Evolutionary conservation across 1,140 invertebrate genomes (phyloP).

Genomic region (Vanessa tameamea): DNA sequence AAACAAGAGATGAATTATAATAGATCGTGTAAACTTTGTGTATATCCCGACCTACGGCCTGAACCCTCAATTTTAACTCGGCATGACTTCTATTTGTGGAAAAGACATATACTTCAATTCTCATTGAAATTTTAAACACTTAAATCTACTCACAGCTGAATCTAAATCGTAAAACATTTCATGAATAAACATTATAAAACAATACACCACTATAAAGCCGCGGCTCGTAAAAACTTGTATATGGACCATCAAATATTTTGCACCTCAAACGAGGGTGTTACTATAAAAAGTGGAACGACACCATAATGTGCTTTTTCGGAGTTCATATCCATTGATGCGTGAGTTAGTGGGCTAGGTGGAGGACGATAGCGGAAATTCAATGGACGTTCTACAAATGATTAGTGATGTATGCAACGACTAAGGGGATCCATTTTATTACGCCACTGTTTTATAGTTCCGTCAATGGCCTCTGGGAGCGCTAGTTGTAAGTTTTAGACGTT

Average conservation of each 20-base stretch:
- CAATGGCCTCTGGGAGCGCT: conserved; percentile 63
- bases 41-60: no score
- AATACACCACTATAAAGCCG: conserved; percentile 23
- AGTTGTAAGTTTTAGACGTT: conserved; percentile 62
- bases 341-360: not conserved
- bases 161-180: conserved; percentile 7
- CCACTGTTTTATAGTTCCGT: conserved; percentile 68
- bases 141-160: not conserved
- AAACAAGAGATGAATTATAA: no score
- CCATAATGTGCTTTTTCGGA: not conserved
- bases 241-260: conserved; percentile 35
- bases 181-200: conserved; percentile 13
- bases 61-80: no score
- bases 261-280: conserved; percentile 28
- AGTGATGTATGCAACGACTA: conserved; percentile 32
- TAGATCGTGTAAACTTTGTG: not conserved
- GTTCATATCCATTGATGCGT: conserved; percentile 9
- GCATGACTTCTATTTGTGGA: no score
- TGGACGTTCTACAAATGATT: conserved; percentile 27
- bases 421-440: conserved; percentile 25
- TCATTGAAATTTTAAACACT: not conserved
- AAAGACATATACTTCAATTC: no score
- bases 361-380: conserved; percentile 2
- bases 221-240: conserved; percentile 33
- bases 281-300: conserved; percentile 27